Base-by-base conservation (phyloP, 2,888 invertebrate species). In the Leptinotarsa peninsularis region DNA sequence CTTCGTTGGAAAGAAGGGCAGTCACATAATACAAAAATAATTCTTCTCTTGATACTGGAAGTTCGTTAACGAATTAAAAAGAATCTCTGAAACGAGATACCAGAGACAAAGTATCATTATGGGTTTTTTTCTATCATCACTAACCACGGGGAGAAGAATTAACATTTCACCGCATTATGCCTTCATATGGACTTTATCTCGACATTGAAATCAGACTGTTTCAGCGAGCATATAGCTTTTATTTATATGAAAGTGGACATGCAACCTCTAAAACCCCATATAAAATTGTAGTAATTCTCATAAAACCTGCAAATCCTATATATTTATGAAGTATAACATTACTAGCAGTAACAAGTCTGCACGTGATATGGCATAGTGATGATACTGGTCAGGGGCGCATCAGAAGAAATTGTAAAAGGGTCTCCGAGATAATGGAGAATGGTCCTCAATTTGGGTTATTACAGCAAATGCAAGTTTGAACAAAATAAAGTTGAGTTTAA, bases 151-250 rank as follows among this genome's bases (percentile, higher is more conserved):
- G 70, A 58, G 56, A 60, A 69, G 49, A 74, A 74, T 74, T 68
- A 74, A 69, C 68, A 69, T 68, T 74, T 67, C 33, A 52, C 72
- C 52, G 67, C 67, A 66, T 72, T 74, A 68, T 74, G 74, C 66
- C 69, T 66, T 49, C 70, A 66, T 74, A 58, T 66, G 49, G 58
- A 23, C 70, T 60, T 74, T 74, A 74, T 74, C 74, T 60, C n/a
- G 68, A 70, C 63, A 68, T 52, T 52, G 74, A 74, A 74, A 74
- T 74, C 74, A 70, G 74, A 74, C 52, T 66, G 68, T 74, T 74
- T 74, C 74, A 69, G 43, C 74, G 54, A 67, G 69, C 60, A 58
- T 67, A 63, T 74, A 50, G 21, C 68, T 60, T 70, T 74, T 69
- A 74, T 74, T 74, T 52, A 74, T 74, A 66, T 54, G 68, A 74